Percentiles rank a stretch among this genome's conserved stretches.
Conservation (phyloP, 2,797 vertebrate genomes). For the Spinus olivaceus region DNA sequence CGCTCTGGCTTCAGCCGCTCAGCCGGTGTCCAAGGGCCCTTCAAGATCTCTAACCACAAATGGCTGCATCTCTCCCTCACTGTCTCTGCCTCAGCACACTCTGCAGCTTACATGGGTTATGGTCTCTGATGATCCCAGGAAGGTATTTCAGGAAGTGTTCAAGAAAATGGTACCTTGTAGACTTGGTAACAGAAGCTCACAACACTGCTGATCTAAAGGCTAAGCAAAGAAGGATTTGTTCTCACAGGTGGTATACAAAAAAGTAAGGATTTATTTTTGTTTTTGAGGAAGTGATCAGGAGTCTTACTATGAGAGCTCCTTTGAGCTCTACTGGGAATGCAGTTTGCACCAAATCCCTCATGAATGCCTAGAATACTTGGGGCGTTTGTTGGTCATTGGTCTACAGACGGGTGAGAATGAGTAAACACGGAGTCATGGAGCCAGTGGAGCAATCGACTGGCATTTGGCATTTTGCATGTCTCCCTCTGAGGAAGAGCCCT, state of each 20-base stretch:
- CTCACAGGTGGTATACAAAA: background rate
- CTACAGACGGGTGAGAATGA: background rate
- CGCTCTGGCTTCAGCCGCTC: fast-evolving
- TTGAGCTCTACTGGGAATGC: background rate
- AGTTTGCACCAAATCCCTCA: background rate
- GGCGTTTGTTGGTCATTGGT: background rate
- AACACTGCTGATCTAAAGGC: background rate
- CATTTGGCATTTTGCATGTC: background rate
- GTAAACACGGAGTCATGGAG: constrained; percentile 16
- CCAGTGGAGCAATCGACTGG: background rate
- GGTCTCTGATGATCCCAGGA: background rate
- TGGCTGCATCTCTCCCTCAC: background rate
- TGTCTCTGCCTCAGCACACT: background rate
- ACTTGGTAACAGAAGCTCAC: background rate
- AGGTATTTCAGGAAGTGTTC: background rate
- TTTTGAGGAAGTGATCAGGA: background rate
- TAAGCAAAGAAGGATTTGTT: background rate
- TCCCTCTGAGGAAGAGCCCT: background rate
- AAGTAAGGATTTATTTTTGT: background rate
- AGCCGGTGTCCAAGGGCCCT: background rate
- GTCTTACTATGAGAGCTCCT: background rate
- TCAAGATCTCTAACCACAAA: background rate
- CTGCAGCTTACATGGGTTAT: background rate
- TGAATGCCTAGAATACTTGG: constrained; percentile 19
- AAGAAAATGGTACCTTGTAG: background rate